Percentiles rank a stretch among this genome's conserved stretches.
These are phyloP conservation scores for Phthorimaea operculella DNA, from an alignment of 1,140 invertebrate species.

Conservation along the genomic window DNA sequence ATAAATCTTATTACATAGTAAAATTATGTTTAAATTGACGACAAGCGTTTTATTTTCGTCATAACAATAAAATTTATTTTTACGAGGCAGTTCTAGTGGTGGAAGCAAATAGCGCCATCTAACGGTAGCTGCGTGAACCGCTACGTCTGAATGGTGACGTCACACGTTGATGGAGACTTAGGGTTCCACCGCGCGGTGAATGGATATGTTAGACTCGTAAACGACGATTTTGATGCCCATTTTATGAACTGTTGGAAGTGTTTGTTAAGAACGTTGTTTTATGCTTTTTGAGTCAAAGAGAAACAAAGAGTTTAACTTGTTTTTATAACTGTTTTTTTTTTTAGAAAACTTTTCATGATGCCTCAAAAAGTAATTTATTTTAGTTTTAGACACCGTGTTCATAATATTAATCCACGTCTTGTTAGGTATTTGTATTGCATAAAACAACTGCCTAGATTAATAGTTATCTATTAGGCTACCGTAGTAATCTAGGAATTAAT, in stretches of 20 bases:
- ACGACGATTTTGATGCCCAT: constrained; percentile 26
- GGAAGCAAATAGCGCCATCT: constrained; percentile 48
- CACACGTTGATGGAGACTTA: constrained; percentile 27
- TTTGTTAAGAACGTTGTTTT: not conserved
- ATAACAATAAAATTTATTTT: constrained; percentile 69
- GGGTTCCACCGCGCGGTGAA: constrained; percentile 45
- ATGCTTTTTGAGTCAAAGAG: not conserved
- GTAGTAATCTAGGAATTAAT: no score
- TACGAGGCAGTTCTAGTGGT: constrained; percentile 41
- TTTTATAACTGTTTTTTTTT: no score
- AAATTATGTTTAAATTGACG: constrained; percentile 67
- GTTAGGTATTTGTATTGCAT: no score
- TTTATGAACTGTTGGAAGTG: not conserved
- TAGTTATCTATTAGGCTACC: no score
- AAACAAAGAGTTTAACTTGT: no score
- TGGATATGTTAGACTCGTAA: constrained; percentile 37
- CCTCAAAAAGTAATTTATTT: no score
- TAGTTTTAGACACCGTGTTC: no score
- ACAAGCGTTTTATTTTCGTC: constrained; percentile 67
- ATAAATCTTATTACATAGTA: constrained; percentile 66
- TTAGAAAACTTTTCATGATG: no score
- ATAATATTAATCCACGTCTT: no score
- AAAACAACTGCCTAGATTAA: no score
- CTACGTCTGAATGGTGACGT: constrained; percentile 34
- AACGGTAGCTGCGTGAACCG: constrained; percentile 23